Evolutionary conservation across 2,797 vertebrate species (phyloP), one percentile per base, ranked within the genome.

Genomic region (Sebastes baramenuke): DNA sequence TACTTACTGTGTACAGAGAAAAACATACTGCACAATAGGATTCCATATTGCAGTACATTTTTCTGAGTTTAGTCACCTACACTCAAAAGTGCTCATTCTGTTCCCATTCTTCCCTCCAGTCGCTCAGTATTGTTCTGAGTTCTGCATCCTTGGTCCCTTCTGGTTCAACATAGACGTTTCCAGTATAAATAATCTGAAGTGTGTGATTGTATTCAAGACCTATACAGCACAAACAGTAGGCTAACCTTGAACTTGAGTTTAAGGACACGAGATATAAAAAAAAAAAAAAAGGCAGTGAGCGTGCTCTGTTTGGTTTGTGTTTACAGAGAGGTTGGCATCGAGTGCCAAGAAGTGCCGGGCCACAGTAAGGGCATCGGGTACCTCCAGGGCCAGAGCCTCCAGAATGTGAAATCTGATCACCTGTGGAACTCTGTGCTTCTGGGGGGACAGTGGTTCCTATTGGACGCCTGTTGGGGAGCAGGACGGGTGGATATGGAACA

Each of bases 391-490:
- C 90, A 71, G 46, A 88, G 89, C 81, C 94, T 95, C 49, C 87
- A 90, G 79, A 84, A 95, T 46, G 95, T 95, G 83, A 95, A 94
- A 85, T 96, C 95, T 1, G 96, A 96, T 81, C 96, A 97, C 89
- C 88, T 95, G 95, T 97, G 97, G 97, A 97, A 97, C 0, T 88
- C 93, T 0, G 90, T 94, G 75, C 92, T 95, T 55, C 88, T 96
- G 61, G 96, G 87, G 22, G 94, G 94, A 38, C 94, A 96, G 82
- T 95, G 94, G 96, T 93, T 93, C 82, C 95, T 97, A 5, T 82
- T 97, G 94, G 97, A 96, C 13, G 94, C 95, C 82, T 97, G 96
- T 70, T 97, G 97, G 97, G 97, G 96, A 0, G 95, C 97, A 4
- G 97, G 97, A 11, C 93, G 88, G 0, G 95, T 97, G 13, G 94